Evolutionary conservation across 1,140 invertebrate genomes (phyloP).

Genomic region (Brachionus paranguensis): DNA sequence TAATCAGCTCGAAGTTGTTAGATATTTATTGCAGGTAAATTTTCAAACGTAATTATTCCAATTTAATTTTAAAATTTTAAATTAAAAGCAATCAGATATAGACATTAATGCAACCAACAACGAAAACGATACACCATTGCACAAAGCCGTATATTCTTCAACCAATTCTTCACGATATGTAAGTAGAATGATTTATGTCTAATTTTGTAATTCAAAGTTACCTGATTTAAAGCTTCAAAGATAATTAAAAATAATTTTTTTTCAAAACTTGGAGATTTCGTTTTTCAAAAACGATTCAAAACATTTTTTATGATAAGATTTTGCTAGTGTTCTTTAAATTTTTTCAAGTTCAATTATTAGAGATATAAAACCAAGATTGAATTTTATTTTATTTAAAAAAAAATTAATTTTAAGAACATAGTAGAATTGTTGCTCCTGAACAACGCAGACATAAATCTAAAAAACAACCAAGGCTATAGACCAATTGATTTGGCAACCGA

Average conservation of each 20-base stretch:
- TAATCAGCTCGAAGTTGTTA: slow-evolving; percentile 21
- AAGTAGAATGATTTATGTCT: slow-evolving; percentile 43
- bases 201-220: slow-evolving; percentile 37
- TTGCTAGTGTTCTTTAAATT: neutral
- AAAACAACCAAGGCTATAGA: slow-evolving; percentile 63
- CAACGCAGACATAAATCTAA: slow-evolving; percentile 56
- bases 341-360: neutral
- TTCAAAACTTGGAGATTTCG: neutral
- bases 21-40: slow-evolving; percentile 18
- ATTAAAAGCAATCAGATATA: slow-evolving; percentile 50
- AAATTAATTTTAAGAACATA: slow-evolving; percentile 49
- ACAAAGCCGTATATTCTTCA: slow-evolving; percentile 57
- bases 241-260: neutral
- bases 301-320: slow-evolving; percentile 21
- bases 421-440: slow-evolving; percentile 54
- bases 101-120: slow-evolving; percentile 57
- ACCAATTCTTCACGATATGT: slow-evolving; percentile 41
- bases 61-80: neutral
- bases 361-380: slow-evolving; percentile 44
- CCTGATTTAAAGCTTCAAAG: neutral
- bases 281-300: neutral
- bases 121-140: slow-evolving; percentile 57
- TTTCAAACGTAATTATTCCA: neutral
- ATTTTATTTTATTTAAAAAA: neutral
- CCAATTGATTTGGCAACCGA: slow-evolving; percentile 60